Percentiles rank a stretch among this genome's conserved stretches.
Evolutionary conservation across 1,140 invertebrate species (phyloP).

Genomic region (Monomorium pharaonis): DNA sequence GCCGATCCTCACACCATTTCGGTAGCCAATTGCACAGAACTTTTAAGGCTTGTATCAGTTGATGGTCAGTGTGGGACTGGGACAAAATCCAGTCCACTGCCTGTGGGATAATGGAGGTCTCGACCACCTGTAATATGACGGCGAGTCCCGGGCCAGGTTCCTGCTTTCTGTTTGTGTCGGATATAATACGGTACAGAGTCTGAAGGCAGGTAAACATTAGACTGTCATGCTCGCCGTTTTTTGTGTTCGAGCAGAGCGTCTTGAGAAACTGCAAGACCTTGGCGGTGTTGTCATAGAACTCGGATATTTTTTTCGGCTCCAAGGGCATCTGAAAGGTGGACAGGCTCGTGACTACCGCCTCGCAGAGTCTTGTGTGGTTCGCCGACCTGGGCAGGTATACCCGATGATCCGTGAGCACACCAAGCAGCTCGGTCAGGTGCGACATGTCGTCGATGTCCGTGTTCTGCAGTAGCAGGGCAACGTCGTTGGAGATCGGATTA

Average conservation of each 20-base stretch:
- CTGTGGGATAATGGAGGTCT: conserved; percentile 79
- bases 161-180: conserved; percentile 68
- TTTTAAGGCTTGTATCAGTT: conserved; percentile 82
- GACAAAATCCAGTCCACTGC: conserved; percentile 83
- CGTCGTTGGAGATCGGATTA: conserved; percentile 67
- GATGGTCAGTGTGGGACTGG: conserved; percentile 80
- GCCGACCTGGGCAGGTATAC: conserved; percentile 62
- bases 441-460: conserved; percentile 67
- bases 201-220: conserved; percentile 74
- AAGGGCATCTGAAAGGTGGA: conserved; percentile 68
- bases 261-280: conserved; percentile 72
- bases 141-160: conserved; percentile 85
- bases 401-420: conserved; percentile 62
- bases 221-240: conserved; percentile 62
- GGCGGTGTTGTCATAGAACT: conserved; percentile 65
- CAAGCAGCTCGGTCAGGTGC: conserved; percentile 68
- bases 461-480: conserved; percentile 66
- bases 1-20: conserved; percentile 83
- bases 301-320: conserved; percentile 48
- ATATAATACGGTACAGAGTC: conserved; percentile 79
- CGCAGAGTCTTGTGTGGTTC: conserved; percentile 71
- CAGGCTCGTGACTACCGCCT: conserved; percentile 72
- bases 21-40: conserved; percentile 85
- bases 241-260: conserved; percentile 56
- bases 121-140: conserved; percentile 85